These are phyloP conservation scores for Falco biarmicus DNA, from an alignment of 2,797 vertebrate genomes.

Conservation along the genomic window DNA sequence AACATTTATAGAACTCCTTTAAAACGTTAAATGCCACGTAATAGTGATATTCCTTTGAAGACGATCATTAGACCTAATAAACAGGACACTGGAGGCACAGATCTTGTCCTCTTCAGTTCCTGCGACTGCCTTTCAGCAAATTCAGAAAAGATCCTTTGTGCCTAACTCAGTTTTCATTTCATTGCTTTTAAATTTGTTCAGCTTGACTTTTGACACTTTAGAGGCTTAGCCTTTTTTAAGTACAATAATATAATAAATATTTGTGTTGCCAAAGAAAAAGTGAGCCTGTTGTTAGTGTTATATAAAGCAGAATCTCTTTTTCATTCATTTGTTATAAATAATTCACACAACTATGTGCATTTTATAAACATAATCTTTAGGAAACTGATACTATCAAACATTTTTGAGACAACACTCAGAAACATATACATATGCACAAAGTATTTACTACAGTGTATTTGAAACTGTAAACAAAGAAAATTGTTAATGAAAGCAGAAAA, in stretches of 20 bases:
- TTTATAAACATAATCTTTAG: slow-evolving; percentile 71
- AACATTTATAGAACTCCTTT: slow-evolving; percentile 47
- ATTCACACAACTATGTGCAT: slow-evolving; percentile 66
- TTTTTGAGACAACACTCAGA: slow-evolving; percentile 64
- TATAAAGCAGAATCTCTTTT: slow-evolving; percentile 64
- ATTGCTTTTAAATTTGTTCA: slow-evolving; percentile 77
- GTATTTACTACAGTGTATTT: slow-evolving; percentile 20
- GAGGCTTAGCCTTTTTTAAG: slow-evolving; percentile 66
- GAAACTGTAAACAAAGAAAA: slow-evolving; percentile 68
- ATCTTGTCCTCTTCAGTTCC: slow-evolving; percentile 48
- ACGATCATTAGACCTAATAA: slow-evolving; percentile 57
- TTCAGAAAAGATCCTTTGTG: slow-evolving; percentile 73
- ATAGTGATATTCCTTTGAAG: slow-evolving; percentile 66
- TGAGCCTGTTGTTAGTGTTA: slow-evolving; percentile 62
- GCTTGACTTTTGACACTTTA: slow-evolving; percentile 77
- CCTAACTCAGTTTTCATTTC: slow-evolving; percentile 72
- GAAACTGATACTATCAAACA: slow-evolving; percentile 65
- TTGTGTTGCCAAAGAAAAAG: slow-evolving; percentile 69
- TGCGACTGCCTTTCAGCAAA: slow-evolving; percentile 69
- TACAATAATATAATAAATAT: slow-evolving; percentile 75
- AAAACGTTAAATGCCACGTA: slow-evolving; percentile 39
- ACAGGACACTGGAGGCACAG: slow-evolving; percentile 44
- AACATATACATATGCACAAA: slow-evolving; percentile 37
- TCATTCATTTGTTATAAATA: slow-evolving; percentile 73
- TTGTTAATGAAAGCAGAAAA: slow-evolving; percentile 67